A percentile compares a stretch with the other conserved stretches of the same genome.
phyloP scores from a whole-genome alignment of 2,888 invertebrate species.

The Zygogramma bicolorata region DNA sequence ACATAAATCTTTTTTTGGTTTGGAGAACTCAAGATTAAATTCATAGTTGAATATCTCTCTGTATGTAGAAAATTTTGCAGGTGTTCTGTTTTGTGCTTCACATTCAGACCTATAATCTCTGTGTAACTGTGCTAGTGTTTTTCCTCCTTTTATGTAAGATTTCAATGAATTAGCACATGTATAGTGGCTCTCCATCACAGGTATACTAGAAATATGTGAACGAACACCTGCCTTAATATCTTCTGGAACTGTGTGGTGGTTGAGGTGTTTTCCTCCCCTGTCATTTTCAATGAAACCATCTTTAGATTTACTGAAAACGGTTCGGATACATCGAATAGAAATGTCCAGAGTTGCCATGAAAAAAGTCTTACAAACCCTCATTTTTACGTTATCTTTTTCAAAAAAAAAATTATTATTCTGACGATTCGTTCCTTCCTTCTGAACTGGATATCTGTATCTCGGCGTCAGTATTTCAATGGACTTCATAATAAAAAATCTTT shows the following conservation, averaged over 20 bases:
- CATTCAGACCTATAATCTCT: slow-evolving; percentile 28
- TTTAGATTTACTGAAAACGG: slow-evolving; percentile 1
- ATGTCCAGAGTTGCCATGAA: slow-evolving; percentile 11
- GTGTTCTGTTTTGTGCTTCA: neutral
- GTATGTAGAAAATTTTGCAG: slow-evolving; percentile 22
- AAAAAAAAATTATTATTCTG: slow-evolving; percentile 39
- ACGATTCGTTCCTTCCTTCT: slow-evolving; percentile 10
- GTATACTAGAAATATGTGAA: slow-evolving; percentile 22
- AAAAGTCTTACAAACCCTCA: slow-evolving; percentile 33
- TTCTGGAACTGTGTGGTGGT: slow-evolving; percentile 22
- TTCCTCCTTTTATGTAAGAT: slow-evolving; percentile 29
- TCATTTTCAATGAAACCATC: slow-evolving; percentile 8
- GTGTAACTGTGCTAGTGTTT: slow-evolving; percentile 29
- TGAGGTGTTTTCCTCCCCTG: neutral
- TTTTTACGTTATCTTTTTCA: slow-evolving; percentile 19
- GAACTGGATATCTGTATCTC: slow-evolving; percentile 9
- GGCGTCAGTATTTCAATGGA: slow-evolving; percentile 1
- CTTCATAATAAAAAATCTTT: slow-evolving; percentile 29
- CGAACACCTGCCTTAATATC: slow-evolving; percentile 25
- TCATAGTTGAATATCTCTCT: slow-evolving; percentile 25
- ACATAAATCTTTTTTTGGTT: slow-evolving; percentile 35
- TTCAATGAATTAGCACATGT: slow-evolving; percentile 27
- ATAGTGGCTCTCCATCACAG: slow-evolving; percentile 29
- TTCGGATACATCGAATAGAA: neutral
- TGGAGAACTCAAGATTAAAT: slow-evolving; percentile 35